Evolutionary conservation across 2,888 invertebrate genomes (phyloP).

Genomic region (Laothoe populi): DNA sequence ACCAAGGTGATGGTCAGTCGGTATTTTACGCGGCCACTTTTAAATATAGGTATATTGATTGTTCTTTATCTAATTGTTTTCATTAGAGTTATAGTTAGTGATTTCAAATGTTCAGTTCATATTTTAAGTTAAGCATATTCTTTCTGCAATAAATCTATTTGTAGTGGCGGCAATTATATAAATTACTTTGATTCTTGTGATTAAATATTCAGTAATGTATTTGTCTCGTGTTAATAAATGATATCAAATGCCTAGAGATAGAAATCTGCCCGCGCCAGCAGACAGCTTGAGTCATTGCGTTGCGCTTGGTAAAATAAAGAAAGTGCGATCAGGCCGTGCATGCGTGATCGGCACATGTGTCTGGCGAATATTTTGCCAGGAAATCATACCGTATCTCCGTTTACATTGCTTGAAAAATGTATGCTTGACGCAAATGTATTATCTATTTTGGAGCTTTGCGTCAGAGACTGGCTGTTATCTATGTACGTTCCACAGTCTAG

Average conservation of each 20-base stretch:
- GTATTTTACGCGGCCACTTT: conserved; percentile 28
- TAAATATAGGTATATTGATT: neutral
- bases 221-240: conserved; percentile 32
- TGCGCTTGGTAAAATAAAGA: conserved; percentile 61
- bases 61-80: neutral
- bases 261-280: conserved; percentile 26
- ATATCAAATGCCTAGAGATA: conserved; percentile 27
- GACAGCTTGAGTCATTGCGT: conserved; percentile 49
- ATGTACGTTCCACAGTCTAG: conserved; percentile 72
- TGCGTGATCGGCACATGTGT: conserved; percentile 63
- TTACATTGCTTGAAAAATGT: conserved; percentile 79
- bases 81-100: neutral
- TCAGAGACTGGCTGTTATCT: conserved; percentile 76
- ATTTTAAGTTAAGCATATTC: too few relatives aligned
- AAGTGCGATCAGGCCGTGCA: conserved; percentile 57
- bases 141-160: neutral
- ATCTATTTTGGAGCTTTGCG: conserved; percentile 83
- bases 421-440: conserved; percentile 84
- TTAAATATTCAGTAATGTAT: neutral
- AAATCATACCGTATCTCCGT: conserved; percentile 72
- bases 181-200: neutral
- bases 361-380: conserved; percentile 74
- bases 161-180: neutral
- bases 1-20: conserved; percentile 74
- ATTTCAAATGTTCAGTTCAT: neutral